Evolutionary conservation across 2,797 vertebrate species (phyloP).

Genomic region (Fistularia tabacaria): DNA sequence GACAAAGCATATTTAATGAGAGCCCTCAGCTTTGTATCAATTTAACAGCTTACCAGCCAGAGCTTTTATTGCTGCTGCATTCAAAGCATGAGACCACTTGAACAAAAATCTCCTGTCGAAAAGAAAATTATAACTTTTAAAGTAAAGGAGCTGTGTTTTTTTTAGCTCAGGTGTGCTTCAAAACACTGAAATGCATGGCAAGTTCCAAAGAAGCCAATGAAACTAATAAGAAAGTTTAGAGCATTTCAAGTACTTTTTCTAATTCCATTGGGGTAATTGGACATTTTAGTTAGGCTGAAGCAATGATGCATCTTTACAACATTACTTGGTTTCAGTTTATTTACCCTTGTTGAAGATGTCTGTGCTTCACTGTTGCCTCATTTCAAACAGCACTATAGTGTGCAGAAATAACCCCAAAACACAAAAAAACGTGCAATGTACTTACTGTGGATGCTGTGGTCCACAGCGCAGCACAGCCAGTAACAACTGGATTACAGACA

Average conservation of each 20-base stretch:
- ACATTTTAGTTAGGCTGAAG: too few species aligned
- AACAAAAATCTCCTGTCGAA: slow-evolving; percentile 69
- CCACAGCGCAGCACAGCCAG: slow-evolving; percentile 60
- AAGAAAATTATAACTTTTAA: neutral
- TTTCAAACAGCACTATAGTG: neutral
- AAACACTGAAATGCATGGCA: neutral
- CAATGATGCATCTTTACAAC: too few species aligned
- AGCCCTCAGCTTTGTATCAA: neutral
- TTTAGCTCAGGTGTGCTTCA: too few species aligned
- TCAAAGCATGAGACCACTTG: slow-evolving; percentile 66
- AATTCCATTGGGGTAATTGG: too few species aligned
- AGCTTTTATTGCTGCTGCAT: slow-evolving; percentile 59
- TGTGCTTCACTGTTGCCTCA: neutral
- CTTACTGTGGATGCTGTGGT: slow-evolving; percentile 67
- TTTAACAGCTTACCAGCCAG: slow-evolving; percentile 64
- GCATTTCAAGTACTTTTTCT: too few species aligned
- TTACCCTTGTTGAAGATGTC: too few species aligned
- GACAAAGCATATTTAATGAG: too few species aligned
- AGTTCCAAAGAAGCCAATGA: too few species aligned
- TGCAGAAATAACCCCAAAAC: neutral
- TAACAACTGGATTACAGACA: slow-evolving; percentile 62
- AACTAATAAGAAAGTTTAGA: too few species aligned
- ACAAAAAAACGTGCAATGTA: neutral
- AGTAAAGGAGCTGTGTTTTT: neutral
- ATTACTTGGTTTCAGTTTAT: too few species aligned